These are phyloP conservation scores for Ophraella communa DNA, from an alignment of 2,888 invertebrate species.

Conservation along the genomic window DNA sequence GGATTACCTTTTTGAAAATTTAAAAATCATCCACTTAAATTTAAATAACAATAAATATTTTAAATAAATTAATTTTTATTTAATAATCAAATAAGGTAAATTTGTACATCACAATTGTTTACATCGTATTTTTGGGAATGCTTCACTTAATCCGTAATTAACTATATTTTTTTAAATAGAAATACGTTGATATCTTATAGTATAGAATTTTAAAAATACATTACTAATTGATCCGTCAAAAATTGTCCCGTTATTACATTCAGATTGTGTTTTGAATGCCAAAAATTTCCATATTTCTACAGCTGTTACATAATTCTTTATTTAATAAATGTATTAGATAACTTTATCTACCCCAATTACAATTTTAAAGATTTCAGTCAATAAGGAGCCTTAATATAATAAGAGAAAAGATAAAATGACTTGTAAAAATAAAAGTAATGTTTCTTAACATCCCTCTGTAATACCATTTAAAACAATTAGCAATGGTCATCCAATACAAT, in stretches of 20 bases:
- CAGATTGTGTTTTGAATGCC: constrained; percentile 6
- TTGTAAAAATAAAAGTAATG: too few species aligned
- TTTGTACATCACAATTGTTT: constrained; percentile 52
- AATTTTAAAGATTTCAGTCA: too few species aligned
- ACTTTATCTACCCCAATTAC: too few species aligned
- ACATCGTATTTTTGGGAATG: constrained; percentile 43
- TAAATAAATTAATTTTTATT: constrained; percentile 31
- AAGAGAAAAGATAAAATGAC: too few species aligned
- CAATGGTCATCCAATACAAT: too few species aligned
- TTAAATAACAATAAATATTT: constrained; percentile 17
- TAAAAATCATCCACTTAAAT: neutral
- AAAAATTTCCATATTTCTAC: neutral
- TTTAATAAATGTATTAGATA: too few species aligned
- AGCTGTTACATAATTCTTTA: neutral
- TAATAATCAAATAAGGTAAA: constrained; percentile 42
- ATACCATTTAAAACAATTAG: too few species aligned
- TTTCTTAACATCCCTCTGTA: too few species aligned
- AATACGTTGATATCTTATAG: constrained; percentile 38
- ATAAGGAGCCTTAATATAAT: too few species aligned
- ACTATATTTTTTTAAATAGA: constrained; percentile 42
- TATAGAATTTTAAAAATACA: constrained; percentile 44
- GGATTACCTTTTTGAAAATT: neutral
- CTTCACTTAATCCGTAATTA: constrained; percentile 37
- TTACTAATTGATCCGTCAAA: constrained; percentile 42
- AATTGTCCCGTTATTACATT: constrained; percentile 38